Evolutionary conservation across 2,797 vertebrate genomes (phyloP).

Genomic region (Psittacula derbiana): DNA sequence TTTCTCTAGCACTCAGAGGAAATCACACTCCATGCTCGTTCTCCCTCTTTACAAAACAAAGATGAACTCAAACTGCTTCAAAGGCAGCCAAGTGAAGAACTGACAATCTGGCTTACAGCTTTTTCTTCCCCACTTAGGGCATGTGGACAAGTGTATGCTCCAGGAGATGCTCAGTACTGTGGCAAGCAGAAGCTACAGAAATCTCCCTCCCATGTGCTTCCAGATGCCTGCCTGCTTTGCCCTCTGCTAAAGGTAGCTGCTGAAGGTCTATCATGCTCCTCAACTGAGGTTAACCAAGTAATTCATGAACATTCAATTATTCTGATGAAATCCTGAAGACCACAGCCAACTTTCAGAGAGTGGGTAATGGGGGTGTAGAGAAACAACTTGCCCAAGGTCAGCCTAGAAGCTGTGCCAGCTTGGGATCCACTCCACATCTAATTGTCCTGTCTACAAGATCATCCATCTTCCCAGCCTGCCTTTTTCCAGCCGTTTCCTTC

Average conservation of each 20-base stretch:
- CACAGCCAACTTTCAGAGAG: neutral
- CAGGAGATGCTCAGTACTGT: neutral
- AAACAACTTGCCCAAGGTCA: neutral
- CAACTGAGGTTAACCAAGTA: rapidly evolving
- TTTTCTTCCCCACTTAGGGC: neutral
- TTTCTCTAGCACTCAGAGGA: neutral
- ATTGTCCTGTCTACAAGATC: neutral
- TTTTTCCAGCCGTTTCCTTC: neutral
- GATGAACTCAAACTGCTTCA: neutral
- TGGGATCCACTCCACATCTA: neutral
- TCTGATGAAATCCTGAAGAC: neutral
- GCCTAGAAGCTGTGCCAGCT: neutral
- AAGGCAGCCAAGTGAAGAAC: neutral
- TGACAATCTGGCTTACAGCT: neutral
- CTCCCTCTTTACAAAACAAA: neutral
- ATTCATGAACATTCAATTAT: neutral
- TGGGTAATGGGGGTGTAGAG: neutral
- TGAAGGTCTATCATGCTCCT: neutral
- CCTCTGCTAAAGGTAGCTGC: neutral
- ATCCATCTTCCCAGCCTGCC: neutral
- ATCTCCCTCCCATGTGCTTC: neutral
- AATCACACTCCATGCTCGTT: neutral
- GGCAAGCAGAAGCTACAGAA: neutral
- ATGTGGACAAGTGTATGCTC: rapidly evolving
- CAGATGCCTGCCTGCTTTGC: neutral